These are phyloP conservation scores for Syngnathus scovelli DNA, from an alignment of 2,113 vertebrate species.

Conservation along the genomic window DNA sequence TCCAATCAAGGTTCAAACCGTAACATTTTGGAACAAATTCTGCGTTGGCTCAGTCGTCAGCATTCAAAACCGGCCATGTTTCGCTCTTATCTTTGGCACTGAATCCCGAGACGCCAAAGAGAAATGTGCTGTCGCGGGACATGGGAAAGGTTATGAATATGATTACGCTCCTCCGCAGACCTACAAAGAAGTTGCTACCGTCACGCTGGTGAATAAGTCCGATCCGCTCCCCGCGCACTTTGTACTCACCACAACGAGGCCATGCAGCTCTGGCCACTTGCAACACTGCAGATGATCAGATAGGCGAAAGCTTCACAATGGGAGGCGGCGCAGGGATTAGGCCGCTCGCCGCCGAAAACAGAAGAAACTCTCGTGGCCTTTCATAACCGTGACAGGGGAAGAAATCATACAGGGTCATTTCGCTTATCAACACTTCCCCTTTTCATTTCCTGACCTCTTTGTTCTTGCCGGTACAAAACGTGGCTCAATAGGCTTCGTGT, in stretches of 20 bases:
- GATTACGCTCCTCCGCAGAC: constrained; percentile 54
- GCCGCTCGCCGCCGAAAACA: constrained; percentile 59
- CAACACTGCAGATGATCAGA: constrained; percentile 56
- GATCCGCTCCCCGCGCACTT: constrained; percentile 34
- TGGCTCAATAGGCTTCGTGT: constrained; percentile 45
- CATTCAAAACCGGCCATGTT: background rate
- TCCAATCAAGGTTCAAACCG: background rate
- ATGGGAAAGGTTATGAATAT: constrained; percentile 60
- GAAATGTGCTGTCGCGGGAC: constrained; percentile 37
- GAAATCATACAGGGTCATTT: constrained; percentile 54
- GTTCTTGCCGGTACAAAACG: constrained; percentile 56
- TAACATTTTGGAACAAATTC: background rate
- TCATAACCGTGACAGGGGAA: constrained; percentile 33
- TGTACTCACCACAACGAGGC: constrained; percentile 37
- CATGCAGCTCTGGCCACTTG: constrained; percentile 43
- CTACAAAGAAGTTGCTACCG: constrained; percentile 42
- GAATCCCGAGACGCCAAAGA: constrained; percentile 19
- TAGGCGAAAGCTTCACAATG: constrained; percentile 42
- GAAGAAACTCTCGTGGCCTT: constrained; percentile 55
- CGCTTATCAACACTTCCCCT: constrained; percentile 54
- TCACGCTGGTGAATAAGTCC: constrained; percentile 33
- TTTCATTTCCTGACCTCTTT: constrained; percentile 65
- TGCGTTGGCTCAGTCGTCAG: background rate
- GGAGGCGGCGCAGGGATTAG: constrained; percentile 53
- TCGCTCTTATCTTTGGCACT: constrained; percentile 3